Base-by-base conservation (phyloP, 2,113 vertebrate species). In the Hippoglossus stenolepis region DNA sequence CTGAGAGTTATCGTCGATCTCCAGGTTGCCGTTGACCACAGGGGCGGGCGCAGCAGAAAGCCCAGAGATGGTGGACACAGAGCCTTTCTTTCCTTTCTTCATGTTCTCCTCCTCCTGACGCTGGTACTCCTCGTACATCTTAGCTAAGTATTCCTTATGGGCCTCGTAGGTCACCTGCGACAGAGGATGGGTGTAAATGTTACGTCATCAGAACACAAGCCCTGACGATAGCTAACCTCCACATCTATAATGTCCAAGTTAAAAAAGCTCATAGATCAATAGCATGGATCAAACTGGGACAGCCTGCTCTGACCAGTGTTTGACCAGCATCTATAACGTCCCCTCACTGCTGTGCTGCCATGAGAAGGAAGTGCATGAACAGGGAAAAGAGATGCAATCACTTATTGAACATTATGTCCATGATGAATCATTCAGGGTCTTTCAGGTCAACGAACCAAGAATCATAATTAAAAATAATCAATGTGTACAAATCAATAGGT, bases 111-210 rank as follows among this genome's bases (percentile, higher is more conserved):
- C 98, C 77, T 99, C 98, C 89, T 99, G 98, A 10, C 98, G 95
- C 90, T 99, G 98, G 92, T 99, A 99, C 53, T 99, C 98, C 83
- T 99, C 98, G 7, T 99, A 99, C 98, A 99, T 99, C 93, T 98
- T 99, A 53, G 98, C 98, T 60, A 99, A 88, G 85, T 99, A 99
- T 86, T 99, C 98, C 85, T 99, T 99, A 80, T 99, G 98, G 69
- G 98, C 98, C 86, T 99, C 98, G 14, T 99, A 99, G 6, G 98
- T 99, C 79, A 99, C 98, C 98, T 99, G 74, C 78, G 71, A 77
- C 38, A 84, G 58, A 84, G 35, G 69, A 45, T 47, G 68, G 24
- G 23, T 23, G 8, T 67, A 26, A 67, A 60, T 70, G 67, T 62
- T 26, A 77, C 12, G 57, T 49, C 67, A 81, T 69, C 35, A 53